These are phyloP conservation scores for Eulemur albifrons DNA, from an alignment of 2,797 vertebrate genomes.

Conservation along the genomic window DNA sequence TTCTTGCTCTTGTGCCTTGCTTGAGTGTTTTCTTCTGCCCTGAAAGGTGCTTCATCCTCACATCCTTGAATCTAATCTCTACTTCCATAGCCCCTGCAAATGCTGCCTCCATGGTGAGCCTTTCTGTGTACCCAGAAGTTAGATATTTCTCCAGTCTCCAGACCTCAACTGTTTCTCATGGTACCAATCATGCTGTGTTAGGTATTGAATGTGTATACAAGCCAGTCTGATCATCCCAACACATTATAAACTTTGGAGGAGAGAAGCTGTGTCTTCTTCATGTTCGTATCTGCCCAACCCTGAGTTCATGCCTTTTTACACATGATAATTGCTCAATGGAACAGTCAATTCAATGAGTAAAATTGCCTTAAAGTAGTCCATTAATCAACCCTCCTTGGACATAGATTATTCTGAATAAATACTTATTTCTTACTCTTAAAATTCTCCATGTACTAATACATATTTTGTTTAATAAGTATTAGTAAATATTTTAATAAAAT, in stretches of 20 bases:
- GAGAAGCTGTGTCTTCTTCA: neutral
- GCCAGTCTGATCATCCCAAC: neutral
- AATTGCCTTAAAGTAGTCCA: neutral
- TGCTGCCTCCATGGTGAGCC: neutral
- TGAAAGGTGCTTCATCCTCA: neutral
- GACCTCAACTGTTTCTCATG: neutral
- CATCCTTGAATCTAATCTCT: neutral
- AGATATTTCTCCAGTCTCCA: neutral
- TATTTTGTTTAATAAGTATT: neutral
- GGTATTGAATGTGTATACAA: neutral
- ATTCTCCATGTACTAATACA: neutral
- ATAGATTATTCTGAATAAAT: neutral
- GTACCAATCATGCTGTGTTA: neutral
- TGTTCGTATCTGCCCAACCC: neutral
- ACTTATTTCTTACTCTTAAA: conserved; percentile 10
- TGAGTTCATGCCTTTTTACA: neutral
- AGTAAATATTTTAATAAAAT: neutral
- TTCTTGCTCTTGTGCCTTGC: neutral
- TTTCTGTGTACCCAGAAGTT: conserved; percentile 1
- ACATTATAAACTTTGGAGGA: neutral
- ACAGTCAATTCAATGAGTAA: neutral
- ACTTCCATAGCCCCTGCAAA: neutral
- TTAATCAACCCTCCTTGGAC: neutral
- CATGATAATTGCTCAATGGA: neutral
- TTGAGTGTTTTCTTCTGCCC: neutral